These are phyloP conservation scores for Teleiodes luculella DNA, from an alignment of 2,888 invertebrate genomes.

Conservation along the genomic window DNA sequence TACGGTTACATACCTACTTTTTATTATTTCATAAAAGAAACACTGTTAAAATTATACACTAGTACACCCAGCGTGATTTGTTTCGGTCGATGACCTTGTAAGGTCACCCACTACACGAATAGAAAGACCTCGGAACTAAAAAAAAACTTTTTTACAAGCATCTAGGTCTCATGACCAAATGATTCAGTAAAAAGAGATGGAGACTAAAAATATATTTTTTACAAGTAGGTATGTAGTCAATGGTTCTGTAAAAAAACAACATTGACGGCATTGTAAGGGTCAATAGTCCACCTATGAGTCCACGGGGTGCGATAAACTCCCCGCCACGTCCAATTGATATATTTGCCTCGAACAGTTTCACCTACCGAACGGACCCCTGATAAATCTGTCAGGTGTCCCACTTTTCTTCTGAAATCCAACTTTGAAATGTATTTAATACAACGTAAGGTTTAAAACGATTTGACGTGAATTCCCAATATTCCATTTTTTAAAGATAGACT, in stretches of 20 bases:
- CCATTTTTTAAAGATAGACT: neutral
- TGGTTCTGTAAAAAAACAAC: neutral
- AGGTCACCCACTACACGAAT: too few relatives aligned
- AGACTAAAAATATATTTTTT: too few relatives aligned
- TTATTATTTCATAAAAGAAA: too few relatives aligned
- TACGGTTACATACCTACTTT: too few relatives aligned
- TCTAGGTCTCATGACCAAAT: too few relatives aligned
- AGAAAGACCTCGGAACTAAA: too few relatives aligned
- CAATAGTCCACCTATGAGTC: slow-evolving; percentile 27
- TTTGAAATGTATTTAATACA: neutral
- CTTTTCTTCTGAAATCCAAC: neutral
- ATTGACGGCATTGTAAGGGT: slow-evolving; percentile 12
- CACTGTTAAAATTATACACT: too few relatives aligned
- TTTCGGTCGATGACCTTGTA: too few relatives aligned
- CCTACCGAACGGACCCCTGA: slow-evolving; percentile 40
- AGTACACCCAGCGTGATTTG: too few relatives aligned
- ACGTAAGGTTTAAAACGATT: neutral
- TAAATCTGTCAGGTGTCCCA: slow-evolving; percentile 24
- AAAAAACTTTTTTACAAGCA: too few relatives aligned
- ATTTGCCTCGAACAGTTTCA: slow-evolving; percentile 43
- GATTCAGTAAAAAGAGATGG: too few relatives aligned
- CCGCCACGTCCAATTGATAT: slow-evolving; percentile 33
- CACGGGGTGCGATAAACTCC: slow-evolving; percentile 41
- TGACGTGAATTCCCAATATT: neutral
- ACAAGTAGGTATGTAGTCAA: neutral